Evolutionary conservation across 1,140 invertebrate species (phyloP).

Genomic region (Eupristina koningsbergeri): DNA sequence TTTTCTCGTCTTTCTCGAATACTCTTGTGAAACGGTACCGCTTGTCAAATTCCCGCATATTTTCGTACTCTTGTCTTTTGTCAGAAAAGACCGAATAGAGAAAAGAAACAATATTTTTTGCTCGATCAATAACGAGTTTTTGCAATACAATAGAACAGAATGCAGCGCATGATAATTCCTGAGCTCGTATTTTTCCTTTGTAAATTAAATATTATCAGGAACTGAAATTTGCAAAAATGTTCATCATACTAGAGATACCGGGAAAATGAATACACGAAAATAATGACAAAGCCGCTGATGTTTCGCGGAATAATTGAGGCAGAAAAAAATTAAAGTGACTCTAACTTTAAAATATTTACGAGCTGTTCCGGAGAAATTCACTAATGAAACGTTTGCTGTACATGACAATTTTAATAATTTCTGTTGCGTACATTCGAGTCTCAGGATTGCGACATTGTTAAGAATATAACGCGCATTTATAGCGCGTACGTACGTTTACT

Average conservation of each 20-base stretch:
- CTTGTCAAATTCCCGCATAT: not conserved
- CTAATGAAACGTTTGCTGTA: not conserved
- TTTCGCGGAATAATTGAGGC: not conserved
- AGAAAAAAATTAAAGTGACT: not conserved
- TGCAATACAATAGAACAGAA: too few species aligned
- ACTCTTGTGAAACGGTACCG: not conserved
- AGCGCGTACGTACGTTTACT: not conserved
- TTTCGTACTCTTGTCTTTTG: not conserved
- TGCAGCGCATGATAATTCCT: too few species aligned
- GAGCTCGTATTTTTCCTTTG: too few species aligned
- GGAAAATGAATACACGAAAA: too few species aligned
- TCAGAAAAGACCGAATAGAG: too few species aligned
- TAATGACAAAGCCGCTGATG: too few species aligned
- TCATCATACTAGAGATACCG: too few species aligned
- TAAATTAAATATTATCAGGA: too few species aligned
- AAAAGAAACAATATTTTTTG: too few species aligned
- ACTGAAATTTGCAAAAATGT: too few species aligned
- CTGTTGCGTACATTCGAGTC: not conserved
- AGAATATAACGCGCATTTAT: not conserved
- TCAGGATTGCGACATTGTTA: not conserved
- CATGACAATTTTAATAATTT: constrained; percentile 5
- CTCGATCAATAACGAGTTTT: too few species aligned
- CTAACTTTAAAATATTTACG: not conserved
- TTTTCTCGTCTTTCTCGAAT: not conserved
- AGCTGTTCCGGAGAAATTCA: not conserved